Evolutionary conservation across 1,140 invertebrate species (phyloP), one percentile per base, ranked within the genome.

Genomic region (Ooceraea biroi): DNA sequence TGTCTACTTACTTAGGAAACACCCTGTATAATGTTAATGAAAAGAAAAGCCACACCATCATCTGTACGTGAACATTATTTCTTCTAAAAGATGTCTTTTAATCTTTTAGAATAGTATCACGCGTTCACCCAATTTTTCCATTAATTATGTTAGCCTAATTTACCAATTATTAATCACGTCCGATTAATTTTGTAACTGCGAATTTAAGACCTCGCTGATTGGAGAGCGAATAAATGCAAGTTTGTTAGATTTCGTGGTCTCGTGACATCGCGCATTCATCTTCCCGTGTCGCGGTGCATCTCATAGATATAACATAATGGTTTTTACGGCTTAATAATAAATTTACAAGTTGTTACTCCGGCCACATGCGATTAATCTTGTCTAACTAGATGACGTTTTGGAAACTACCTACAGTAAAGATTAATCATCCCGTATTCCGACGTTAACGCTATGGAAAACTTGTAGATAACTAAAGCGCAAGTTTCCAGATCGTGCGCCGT

Each of bases 311-410:
- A 80, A 36, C 76, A 58, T 80, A 80, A 80, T 80, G 76, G 76
- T 80, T 80, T 80, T 80, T 71, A 80, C 76, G 65, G 76, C 76
- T 80, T 80, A 80, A 80, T 80, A 80, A 80, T 80, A 80, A 80
- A 80, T 80, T 80, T 80, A 80, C 76, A 80, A 80, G 76, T 69
- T 80, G 76, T 80, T 80, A 80, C 52, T n/a, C 65, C 50, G 65
- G 66, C 76, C 76, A 65, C 44, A 25, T 57, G 44, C 76, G 65
- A 80, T 80, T 80, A 80, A 80, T 71, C 76, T 80, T 80, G 65
- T 80, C 76, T 80, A 80, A 80, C 76, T 80, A 69, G 65, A 80
- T 80, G 76, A 80, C 76, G 76, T 80, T 80, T 80, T 69, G 69
- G 76, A 80, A 80, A 80, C 65, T 80, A 65, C 44, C 27, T 22